These are phyloP conservation scores for Ochropleura leucogaster DNA, from an alignment of 2,888 invertebrate genomes.

Conservation along the genomic window DNA sequence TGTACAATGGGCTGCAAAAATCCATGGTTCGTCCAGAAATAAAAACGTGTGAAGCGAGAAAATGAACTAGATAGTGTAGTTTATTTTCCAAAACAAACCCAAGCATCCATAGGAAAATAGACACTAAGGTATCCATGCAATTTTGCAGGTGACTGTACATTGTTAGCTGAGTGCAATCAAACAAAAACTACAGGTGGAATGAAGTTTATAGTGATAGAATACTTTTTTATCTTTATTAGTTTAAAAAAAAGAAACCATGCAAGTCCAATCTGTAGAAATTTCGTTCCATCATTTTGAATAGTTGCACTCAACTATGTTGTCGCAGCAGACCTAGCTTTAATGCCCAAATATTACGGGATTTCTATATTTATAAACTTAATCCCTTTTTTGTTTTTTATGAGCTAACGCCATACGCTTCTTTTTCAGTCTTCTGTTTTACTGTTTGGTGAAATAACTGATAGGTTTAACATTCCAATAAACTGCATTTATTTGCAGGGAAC, in stretches of 20 bases:
- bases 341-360: constrained; percentile 8
- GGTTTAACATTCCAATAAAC: neutral
- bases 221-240: neutral
- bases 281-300: neutral
- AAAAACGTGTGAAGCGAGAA: no score
- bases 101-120: no score
- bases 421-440: neutral
- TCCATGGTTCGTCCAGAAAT: no score
- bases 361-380: neutral
- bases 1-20: no score
- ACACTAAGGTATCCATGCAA: no score
- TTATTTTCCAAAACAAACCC: no score
- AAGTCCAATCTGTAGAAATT: neutral
- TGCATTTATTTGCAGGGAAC: neutral
- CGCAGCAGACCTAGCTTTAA: neutral
- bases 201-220: neutral
- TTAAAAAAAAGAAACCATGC: neutral
- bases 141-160: neutral
- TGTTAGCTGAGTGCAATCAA: neutral
- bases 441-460: neutral
- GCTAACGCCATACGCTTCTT: neutral
- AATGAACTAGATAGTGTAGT: no score
- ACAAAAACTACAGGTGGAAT: neutral
- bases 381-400: neutral
- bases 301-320: neutral